Conservation (phyloP, 2,113 vertebrate species). For the Erythrolamprus reginae region DNA sequence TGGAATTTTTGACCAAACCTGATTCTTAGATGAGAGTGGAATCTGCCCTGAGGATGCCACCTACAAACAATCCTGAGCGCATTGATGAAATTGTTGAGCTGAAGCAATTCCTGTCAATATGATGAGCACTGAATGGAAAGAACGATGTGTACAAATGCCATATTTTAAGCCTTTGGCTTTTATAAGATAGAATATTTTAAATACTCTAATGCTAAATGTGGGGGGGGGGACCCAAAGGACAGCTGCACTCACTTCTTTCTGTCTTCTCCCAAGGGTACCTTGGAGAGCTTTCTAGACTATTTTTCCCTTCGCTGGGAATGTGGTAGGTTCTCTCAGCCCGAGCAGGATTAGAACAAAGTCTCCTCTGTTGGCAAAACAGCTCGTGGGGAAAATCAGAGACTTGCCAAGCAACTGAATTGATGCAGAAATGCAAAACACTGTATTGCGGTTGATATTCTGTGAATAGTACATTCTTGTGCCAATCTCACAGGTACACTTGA, state of each 20-base stretch:
- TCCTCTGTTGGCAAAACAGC: not conserved
- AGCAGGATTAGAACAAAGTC: not conserved
- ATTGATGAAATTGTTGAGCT: constrained; percentile 55
- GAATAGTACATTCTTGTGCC: not conserved
- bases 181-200: constrained; percentile 40
- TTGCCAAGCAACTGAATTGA: not conserved
- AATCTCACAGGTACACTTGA: not conserved
- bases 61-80: constrained; percentile 57
- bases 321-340: not conserved
- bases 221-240: not conserved
- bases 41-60: constrained; percentile 68
- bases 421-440: not conserved
- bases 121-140: constrained; percentile 58
- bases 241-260: not conserved
- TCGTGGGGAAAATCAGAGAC: not conserved
- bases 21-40: constrained; percentile 50
- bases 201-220: constrained; percentile 26
- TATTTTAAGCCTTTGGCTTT: constrained; percentile 54
- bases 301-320: not conserved
- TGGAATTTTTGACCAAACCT: constrained; percentile 28
- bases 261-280: not conserved
- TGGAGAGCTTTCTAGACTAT: not conserved
- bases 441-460: not conserved
- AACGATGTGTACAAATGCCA: constrained; percentile 53
- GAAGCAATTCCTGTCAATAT: constrained; percentile 66